These are phyloP conservation scores for Chironex yamaguchii DNA, from an alignment of 30 jellyfish, hydroid and myxozoan species.

Conservation along the genomic window DNA sequence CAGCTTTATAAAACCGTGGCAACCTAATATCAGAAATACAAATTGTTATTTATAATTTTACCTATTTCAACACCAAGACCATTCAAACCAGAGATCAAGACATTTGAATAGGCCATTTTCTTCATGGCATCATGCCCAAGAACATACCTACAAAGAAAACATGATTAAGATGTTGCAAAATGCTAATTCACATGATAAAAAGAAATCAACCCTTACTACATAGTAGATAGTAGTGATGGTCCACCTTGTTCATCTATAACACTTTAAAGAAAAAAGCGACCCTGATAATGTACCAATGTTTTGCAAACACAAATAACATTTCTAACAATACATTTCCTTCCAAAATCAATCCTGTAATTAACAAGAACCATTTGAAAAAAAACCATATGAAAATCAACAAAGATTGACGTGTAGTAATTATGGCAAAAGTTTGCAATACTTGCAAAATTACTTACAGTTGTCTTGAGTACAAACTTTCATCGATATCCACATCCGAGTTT, in stretches of 20 bases:
- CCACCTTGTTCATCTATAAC: too few relatives aligned
- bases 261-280: background rate
- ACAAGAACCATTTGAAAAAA: too few relatives aligned
- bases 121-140: constrained; percentile 99
- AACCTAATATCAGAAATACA: constrained; percentile 9
- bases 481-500: constrained; percentile 78
- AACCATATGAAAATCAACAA: too few relatives aligned
- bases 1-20: too few relatives aligned
- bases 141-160: constrained; percentile 76
- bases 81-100: constrained; percentile 89
- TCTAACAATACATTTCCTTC: too few relatives aligned
- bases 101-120: constrained; percentile 91
- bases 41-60: too few relatives aligned
- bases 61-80: constrained; percentile 99
- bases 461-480: constrained; percentile 95
- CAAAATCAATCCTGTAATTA: too few relatives aligned
- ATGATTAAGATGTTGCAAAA: background rate
- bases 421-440: too few relatives aligned
- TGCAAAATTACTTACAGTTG: constrained; percentile 98
- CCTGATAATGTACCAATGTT: background rate
- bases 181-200: too few relatives aligned
- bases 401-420: too few relatives aligned
- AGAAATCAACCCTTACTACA: too few relatives aligned
- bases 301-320: background rate
- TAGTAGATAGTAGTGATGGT: too few relatives aligned